These are phyloP conservation scores for Cyrtonyx montezumae DNA, from an alignment of 2,113 vertebrate species.

Conservation along the genomic window DNA sequence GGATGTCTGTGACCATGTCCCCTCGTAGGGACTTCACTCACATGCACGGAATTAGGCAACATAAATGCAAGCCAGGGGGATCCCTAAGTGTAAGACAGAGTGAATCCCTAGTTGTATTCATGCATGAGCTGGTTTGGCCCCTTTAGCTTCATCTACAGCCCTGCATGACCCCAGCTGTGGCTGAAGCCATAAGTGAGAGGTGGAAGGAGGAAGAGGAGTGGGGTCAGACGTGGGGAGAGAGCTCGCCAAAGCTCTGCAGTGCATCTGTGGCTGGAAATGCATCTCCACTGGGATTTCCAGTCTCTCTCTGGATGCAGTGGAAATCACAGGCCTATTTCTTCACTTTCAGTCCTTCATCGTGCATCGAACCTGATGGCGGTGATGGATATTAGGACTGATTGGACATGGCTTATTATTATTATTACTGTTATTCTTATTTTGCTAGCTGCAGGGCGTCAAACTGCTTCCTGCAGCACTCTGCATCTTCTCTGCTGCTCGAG, in stretches of 20 bases:
- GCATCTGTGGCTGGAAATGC: neutral
- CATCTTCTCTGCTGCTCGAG: conserved; percentile 15
- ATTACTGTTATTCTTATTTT: conserved; percentile 59
- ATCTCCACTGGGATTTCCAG: neutral
- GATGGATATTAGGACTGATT: conserved; percentile 61
- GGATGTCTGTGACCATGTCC: too few species aligned
- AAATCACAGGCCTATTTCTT: conserved; percentile 26
- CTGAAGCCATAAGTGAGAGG: neutral
- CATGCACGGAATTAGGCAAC: neutral
- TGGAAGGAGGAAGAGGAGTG: neutral
- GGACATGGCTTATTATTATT: conserved; percentile 61
- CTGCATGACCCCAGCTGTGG: accelerated
- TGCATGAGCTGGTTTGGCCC: accelerated
- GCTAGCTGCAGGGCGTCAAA: conserved; percentile 1
- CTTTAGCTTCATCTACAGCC: neutral
- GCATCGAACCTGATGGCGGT: conserved; percentile 9
- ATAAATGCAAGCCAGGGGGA: neutral
- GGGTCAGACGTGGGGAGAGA: accelerated
- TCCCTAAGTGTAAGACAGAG: neutral
- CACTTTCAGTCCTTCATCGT: neutral
- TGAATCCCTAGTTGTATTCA: neutral
- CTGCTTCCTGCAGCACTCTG: conserved; percentile 10
- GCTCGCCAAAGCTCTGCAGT: neutral
- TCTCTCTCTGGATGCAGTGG: neutral
- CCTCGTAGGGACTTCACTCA: neutral